A percentile compares a stretch with the other conserved stretches of the same genome.
Conservation (phyloP, 53 echinoderm and acorn worm species). For the Crossaster papposus region DNA sequence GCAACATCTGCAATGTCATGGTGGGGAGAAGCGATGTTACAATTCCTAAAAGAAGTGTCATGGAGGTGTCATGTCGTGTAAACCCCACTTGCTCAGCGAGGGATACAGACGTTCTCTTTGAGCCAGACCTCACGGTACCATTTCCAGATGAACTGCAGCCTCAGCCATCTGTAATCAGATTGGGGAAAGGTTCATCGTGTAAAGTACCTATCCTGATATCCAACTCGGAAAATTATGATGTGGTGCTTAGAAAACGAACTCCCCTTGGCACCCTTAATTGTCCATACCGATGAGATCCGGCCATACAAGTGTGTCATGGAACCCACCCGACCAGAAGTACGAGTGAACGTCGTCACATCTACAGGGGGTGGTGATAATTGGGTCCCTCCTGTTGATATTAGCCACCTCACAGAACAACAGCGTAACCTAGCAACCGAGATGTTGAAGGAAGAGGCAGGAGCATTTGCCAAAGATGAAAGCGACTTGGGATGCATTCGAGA, state of each 20-base stretch:
- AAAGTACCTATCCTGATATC: background rate
- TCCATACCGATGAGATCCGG: background rate
- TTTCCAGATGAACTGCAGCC: constrained; percentile 3
- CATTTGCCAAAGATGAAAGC: constrained; percentile 59
- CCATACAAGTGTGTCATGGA: background rate
- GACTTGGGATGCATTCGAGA: no score
- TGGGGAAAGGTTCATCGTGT: background rate
- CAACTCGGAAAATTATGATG: constrained; percentile 17
- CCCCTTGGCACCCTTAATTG: background rate
- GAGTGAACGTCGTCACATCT: background rate
- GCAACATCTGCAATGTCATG: background rate
- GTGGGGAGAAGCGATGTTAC: no score
- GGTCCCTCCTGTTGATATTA: constrained; percentile 51
- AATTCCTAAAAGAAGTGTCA: no score
- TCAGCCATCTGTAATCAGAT: background rate
- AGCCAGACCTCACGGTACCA: background rate
- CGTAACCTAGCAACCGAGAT: constrained; percentile 13
- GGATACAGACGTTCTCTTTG: constrained; percentile 32
- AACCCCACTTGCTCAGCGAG: no score
- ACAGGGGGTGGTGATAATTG: background rate
- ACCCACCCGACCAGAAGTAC: background rate
- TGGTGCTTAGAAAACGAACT: constrained; percentile 22
- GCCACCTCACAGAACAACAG: no score
- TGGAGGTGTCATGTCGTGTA: no score
- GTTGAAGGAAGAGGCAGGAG: constrained; percentile 44